phyloP scores from a whole-genome alignment of 2,113 vertebrate species.

The Bucco capensis region DNA sequence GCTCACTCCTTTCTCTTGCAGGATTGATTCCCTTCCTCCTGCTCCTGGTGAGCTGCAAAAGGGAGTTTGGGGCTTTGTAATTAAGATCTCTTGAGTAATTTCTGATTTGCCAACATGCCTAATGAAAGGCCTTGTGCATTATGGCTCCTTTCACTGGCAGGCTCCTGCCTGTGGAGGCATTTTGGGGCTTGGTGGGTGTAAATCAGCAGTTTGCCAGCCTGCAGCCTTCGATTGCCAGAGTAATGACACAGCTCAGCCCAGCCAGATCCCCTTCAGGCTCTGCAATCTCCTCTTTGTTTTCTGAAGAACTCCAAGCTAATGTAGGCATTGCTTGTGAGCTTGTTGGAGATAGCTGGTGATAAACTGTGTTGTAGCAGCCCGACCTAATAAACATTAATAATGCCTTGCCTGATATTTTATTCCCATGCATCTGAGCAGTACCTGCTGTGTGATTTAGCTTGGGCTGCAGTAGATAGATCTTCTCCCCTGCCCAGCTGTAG shows the following conservation, averaged over 20 bases:
- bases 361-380: not conserved
- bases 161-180: not conserved
- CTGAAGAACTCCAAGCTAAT: not conserved
- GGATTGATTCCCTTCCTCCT: not conserved
- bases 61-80: constrained; percentile 15
- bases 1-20: not conserved
- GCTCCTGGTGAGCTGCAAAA: not conserved
- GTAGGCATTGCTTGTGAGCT: not conserved
- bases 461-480: not conserved
- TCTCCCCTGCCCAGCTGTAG: not conserved
- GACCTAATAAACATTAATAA: not conserved
- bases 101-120: constrained; percentile 36
- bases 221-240: not conserved
- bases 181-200: not conserved
- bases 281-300: not conserved
- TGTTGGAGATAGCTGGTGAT: not conserved
- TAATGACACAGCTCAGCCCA: not conserved
- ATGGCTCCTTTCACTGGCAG: not conserved
- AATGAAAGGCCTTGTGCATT: not conserved
- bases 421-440: not conserved
- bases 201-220: not conserved
- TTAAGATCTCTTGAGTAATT: constrained; percentile 10
- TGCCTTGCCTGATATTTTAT: not conserved
- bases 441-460: not conserved
- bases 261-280: not conserved